phyloP scores from a whole-genome alignment of 2,113 vertebrate species.

The Odocoileus hemionus region DNA sequence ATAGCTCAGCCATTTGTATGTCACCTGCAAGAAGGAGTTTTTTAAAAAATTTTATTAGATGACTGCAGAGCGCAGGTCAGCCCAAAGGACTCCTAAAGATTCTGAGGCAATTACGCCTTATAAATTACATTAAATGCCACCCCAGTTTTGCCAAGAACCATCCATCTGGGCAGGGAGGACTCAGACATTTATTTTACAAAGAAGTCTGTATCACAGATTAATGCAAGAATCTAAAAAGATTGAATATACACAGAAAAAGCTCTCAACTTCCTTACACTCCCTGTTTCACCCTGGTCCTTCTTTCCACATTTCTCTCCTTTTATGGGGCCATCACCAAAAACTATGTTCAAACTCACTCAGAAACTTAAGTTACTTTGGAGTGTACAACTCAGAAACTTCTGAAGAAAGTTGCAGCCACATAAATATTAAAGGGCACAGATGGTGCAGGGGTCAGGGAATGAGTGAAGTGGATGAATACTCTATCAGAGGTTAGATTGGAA shows the following conservation, averaged over 20 bases:
- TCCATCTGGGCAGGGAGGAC: neutral
- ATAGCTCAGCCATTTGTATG: slow-evolving; percentile 97
- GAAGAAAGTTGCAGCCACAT: neutral
- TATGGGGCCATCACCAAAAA: neutral
- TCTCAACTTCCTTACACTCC: neutral
- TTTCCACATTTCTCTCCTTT: neutral
- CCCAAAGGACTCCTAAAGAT: neutral
- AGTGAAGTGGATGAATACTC: neutral
- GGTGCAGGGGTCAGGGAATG: neutral
- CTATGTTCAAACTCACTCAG: neutral
- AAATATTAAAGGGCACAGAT: neutral
- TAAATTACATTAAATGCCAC: neutral
- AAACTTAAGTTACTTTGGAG: neutral
- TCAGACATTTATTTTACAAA: neutral
- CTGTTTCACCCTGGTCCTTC: neutral
- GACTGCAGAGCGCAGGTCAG: neutral
- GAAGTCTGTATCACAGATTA: neutral
- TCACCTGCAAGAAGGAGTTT: slow-evolving; percentile 85
- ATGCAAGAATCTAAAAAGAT: neutral
- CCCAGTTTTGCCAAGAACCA: neutral
- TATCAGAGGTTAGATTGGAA: neutral
- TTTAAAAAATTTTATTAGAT: slow-evolving; percentile 17
- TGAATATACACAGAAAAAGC: neutral
- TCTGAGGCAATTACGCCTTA: neutral
- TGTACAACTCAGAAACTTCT: neutral